Evolutionary conservation across 2,888 invertebrate genomes (phyloP), one percentile per base, ranked within the genome.

Genomic region (Lamproptera curius): DNA sequence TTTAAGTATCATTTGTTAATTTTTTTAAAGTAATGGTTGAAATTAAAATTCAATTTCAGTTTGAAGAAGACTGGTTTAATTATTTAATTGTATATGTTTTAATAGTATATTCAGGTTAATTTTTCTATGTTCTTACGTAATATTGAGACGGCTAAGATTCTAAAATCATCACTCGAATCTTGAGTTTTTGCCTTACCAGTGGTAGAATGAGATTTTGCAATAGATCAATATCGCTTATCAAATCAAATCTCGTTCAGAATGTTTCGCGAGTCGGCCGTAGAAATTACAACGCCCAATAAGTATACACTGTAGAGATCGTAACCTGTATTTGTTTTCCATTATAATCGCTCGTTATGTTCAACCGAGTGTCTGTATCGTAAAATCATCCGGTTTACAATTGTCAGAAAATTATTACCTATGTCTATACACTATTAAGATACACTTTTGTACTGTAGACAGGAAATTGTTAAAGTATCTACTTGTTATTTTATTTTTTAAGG

Each of bases 261-360:
- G 33, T 33, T 15, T 13, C 34, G 42, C n/a, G 11, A 20, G 20
- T 6, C 20, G 20, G 20, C 6, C 20, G 20, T 5, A 6, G 20
- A 20, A 6, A 20, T 20, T 20, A 20, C 6, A 20, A 20, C 20
- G 20, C 20, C 20, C 20, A 3, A 2, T 42, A 42, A 42, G 10
- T 34, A 34, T 17, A 42, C 17, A 33, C 34, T 34, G 16, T 8
- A 16, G 20, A 16, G 16, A 26, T 23, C 26, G n/a, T 13, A 26
- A 36, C 16, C 31, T 28, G 28, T 28, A 28, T 43, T 44, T 44
- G 37, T 44, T 44, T 15, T 17, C 16, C 37, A 28, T 36, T 44
- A 37, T 6, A 26, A 44, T n/a, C n/a, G n/a, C n/a, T n/a, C n/a
- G n/a, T n/a, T n/a, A n/a, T 36, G 9, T 44, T 20, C 4, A 20